These are phyloP conservation scores for Sebastes fasciatus DNA, from an alignment of 2,113 vertebrate genomes.

Conservation along the genomic window DNA sequence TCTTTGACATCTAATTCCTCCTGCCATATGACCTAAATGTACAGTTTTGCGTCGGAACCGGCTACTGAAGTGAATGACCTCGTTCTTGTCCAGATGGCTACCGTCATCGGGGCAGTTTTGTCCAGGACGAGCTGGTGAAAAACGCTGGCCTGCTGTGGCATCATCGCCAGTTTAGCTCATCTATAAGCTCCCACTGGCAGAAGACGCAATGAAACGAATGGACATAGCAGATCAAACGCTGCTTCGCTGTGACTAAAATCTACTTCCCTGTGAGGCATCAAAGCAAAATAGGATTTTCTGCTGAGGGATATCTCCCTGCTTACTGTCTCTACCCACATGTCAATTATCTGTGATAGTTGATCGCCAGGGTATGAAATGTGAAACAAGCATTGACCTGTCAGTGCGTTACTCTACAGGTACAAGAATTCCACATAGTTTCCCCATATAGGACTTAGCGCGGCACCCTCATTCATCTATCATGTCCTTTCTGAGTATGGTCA, in stretches of 20 bases:
- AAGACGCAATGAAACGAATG: constrained; percentile 64
- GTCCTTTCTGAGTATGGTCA: constrained; percentile 39
- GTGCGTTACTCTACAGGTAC: constrained; percentile 2
- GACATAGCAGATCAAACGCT: constrained; percentile 75
- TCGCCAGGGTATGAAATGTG: constrained; percentile 41
- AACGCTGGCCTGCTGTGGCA: constrained; percentile 50
- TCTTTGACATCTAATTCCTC: constrained; percentile 25
- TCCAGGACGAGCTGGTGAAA: constrained; percentile 39
- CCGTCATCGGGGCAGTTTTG: constrained; percentile 21
- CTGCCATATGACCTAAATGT: constrained; percentile 51
- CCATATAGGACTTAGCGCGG: not conserved
- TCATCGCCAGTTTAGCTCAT: constrained; percentile 65
- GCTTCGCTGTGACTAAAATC: constrained; percentile 73
- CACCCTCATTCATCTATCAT: constrained; percentile 17
- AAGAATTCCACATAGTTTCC: constrained; percentile 19
- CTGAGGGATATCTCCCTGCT: constrained; percentile 45
- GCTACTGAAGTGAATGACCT: constrained; percentile 29
- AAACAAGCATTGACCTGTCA: constrained; percentile 37
- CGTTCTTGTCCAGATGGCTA: constrained; percentile 49
- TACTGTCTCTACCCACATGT: constrained; percentile 32
- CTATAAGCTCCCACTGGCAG: constrained; percentile 56
- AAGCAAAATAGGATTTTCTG: constrained; percentile 73
- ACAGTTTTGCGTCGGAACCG: constrained; percentile 28
- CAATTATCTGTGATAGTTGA: constrained; percentile 56
- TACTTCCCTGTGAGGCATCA: constrained; percentile 71